Evolutionary conservation across 2,888 invertebrate genomes (phyloP).

Genomic region (Microctonus brassicae): DNA sequence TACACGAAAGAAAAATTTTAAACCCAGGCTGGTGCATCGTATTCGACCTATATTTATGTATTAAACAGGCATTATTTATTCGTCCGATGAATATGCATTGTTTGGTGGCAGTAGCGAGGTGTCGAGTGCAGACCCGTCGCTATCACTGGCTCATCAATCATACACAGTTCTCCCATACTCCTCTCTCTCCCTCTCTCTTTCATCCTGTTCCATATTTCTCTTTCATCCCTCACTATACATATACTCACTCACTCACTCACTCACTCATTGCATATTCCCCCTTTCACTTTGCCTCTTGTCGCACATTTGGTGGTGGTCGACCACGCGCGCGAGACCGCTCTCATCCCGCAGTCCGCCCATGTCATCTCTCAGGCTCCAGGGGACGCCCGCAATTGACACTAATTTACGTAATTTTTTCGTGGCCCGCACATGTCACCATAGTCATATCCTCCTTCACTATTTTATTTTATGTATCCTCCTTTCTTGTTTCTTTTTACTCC

Average conservation of each 20-base stretch:
- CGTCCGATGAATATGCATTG: constrained; percentile 69
- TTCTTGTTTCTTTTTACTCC: background rate
- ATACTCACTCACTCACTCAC: constrained; percentile 10
- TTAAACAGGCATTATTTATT: constrained; percentile 69
- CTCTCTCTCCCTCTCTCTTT: constrained; percentile 24
- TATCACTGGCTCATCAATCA: constrained; percentile 69
- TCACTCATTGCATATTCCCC: no score
- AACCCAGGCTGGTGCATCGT: constrained; percentile 13
- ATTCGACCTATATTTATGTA: constrained; percentile 63
- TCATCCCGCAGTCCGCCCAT: constrained; percentile 54
- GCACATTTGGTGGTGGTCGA: constrained; percentile 29
- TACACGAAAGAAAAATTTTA: background rate
- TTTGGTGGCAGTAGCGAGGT: constrained; percentile 67
- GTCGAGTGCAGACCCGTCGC: constrained; percentile 69
- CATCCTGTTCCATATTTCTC: constrained; percentile 25
- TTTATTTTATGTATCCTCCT: background rate
- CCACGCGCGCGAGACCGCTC: constrained; percentile 41
- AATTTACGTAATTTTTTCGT: constrained; percentile 64
- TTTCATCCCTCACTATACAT: constrained; percentile 26
- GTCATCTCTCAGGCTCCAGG: constrained; percentile 53
- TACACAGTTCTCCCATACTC: constrained; percentile 58
- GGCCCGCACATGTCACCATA: constrained; percentile 52
- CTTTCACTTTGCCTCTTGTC: no score
- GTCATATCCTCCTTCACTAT: constrained; percentile 25
- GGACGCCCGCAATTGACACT: constrained; percentile 61